Conservation (phyloP, 1,140 invertebrate species). For the Chelonus insularis region DNA sequence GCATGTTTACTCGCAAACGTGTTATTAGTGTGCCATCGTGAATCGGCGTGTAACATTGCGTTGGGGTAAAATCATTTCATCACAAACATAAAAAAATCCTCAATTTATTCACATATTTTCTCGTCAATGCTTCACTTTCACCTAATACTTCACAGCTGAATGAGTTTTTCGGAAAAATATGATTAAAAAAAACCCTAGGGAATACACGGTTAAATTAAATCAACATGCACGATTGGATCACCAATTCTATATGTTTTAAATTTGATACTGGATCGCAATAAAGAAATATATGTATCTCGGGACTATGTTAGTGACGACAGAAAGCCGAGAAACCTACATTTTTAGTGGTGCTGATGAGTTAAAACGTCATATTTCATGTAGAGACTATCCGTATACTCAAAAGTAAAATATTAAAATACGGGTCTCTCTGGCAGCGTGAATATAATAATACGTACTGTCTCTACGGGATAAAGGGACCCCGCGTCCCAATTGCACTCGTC, state of each 20-base stretch:
- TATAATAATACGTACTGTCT: constrained; percentile 8
- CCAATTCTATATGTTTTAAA: not conserved
- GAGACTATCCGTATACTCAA: not conserved
- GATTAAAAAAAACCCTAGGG: not conserved
- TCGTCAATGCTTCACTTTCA: too few relatives aligned
- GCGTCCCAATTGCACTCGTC: constrained; percentile 4
- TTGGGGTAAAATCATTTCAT: constrained; percentile 5
- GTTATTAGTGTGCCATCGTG: constrained; percentile 17
- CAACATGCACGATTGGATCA: not conserved
- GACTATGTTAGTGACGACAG: not conserved
- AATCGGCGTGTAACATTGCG: constrained; percentile 13
- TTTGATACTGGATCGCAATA: not conserved
- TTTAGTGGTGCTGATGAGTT: not conserved
- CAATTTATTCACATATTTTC: constrained; percentile 12
- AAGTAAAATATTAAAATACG: constrained; percentile 3
- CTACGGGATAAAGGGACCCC: constrained; percentile 4
- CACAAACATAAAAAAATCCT: not conserved
- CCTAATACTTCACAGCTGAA: constrained; percentile 9
- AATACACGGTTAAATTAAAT: not conserved
- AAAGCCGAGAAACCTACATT: not conserved
- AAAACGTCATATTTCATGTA: not conserved
- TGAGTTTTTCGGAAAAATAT: not conserved
- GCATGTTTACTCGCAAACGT: constrained; percentile 10
- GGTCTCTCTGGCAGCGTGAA: not conserved
- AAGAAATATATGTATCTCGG: not conserved